phyloP scores from a whole-genome alignment of 2,888 invertebrate genomes.

The Tricholauxania praeusta region DNA sequence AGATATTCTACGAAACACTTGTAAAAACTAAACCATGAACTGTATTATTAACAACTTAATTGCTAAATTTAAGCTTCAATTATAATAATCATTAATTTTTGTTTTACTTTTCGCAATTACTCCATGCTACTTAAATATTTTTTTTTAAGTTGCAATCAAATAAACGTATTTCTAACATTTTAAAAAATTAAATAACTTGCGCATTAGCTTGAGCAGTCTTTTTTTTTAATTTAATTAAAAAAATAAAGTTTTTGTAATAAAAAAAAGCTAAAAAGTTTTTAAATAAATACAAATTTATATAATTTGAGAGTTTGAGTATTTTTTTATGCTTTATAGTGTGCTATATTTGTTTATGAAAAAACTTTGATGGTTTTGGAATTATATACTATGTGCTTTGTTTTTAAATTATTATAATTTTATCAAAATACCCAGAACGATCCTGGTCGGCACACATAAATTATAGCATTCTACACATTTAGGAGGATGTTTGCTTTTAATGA shows the following conservation, averaged over 20 bases:
- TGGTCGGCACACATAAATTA: no score
- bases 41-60: constrained; percentile 10
- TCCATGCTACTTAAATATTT: neutral
- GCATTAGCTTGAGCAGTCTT: constrained; percentile 2
- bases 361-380: no score
- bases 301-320: neutral
- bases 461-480: no score
- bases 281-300: constrained; percentile 18
- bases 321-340: neutral
- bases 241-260: constrained; percentile 5
- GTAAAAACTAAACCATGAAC: neutral
- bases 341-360: no score
- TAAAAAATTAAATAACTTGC: neutral
- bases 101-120: neutral
- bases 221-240: neutral
- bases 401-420: no score
- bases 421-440: no score
- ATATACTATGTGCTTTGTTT: no score
- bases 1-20: neutral
- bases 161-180: neutral
- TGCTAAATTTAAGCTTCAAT: constrained; percentile 22
- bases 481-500: no score
- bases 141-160: constrained; percentile 2
- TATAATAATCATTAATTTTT: constrained; percentile 8
- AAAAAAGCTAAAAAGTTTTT: neutral